Evolutionary conservation across 2,797 vertebrate genomes (phyloP), one percentile per base, ranked within the genome.

Genomic region (Catharus ustulatus): DNA sequence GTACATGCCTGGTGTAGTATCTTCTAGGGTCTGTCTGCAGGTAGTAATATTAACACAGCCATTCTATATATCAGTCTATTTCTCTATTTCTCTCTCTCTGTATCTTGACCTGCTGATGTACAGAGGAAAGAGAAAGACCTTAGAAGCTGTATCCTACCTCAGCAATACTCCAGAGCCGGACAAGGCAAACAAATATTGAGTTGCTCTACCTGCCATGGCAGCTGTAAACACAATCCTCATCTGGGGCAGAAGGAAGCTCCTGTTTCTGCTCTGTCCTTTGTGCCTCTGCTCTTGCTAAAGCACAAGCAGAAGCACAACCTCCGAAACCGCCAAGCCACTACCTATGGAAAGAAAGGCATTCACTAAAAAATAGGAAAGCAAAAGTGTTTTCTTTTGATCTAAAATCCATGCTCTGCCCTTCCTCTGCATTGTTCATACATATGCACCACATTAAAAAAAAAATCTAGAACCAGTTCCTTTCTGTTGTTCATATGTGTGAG

Each of bases 401-500:
- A 29, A 34, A 87, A 24, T 80, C 30, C 24, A 36, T 85, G 73
- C 46, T 91, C 61, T 93, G 38, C 64, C 49, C 54, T 85, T 87
- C 76, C 43, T 92, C n/a, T 63, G 55, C 58, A 42, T 22, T 87
- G 40, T 42, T 93, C 46, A 42, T 86, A 76, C 45, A 76, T 58
- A 84, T 46, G 46, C 45, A 87, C 51, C 38, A 45, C 52, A 81
- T 82, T 61, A 48, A 43, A 83, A 94, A 84, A 55, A 30, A 48
- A 69, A 49, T 72, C 79, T 68, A 89, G 76, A 75, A 89, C 68
- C 92, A 92, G 36, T 45, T 87, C 42, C 24, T 75, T 83, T 89
- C 62, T 87, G 46, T 42, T 84, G 13, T 43, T 93, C 64, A 13
- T 67, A 83, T 77, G 43, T 80, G 27, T 36, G 34, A 92, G 49